Conservation (phyloP, 2,888 invertebrate species). For the Eupithecia tripunctaria region DNA sequence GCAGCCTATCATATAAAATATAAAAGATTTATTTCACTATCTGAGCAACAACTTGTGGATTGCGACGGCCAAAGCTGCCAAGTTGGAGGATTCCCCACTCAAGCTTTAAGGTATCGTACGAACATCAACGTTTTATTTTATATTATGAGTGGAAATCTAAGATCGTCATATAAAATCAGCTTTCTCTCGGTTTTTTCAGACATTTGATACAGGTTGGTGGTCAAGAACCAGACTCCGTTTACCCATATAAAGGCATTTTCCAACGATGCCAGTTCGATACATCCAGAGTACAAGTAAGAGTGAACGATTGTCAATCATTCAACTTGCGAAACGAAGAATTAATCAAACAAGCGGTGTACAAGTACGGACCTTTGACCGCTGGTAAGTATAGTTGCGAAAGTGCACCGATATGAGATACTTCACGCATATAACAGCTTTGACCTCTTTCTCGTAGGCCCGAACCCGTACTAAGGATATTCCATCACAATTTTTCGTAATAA, state of each 20-base stretch:
- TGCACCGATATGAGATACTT: too few relatives aligned
- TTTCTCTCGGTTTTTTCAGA: not conserved
- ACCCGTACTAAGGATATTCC: too few relatives aligned
- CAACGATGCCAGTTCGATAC: not conserved
- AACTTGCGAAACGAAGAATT: constrained; percentile 12
- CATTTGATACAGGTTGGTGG: not conserved
- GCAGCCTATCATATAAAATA: not conserved
- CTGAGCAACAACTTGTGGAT: not conserved
- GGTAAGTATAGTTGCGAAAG: not conserved
- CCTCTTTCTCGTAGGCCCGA: too few relatives aligned
- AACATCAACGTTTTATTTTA: not conserved
- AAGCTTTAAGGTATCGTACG: not conserved
- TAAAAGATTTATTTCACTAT: not conserved
- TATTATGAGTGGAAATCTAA: too few relatives aligned
- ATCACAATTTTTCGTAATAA: too few relatives aligned
- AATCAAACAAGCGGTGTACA: constrained; percentile 15
- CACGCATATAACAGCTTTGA: too few relatives aligned
- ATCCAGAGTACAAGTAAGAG: not conserved
- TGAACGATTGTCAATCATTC: constrained; percentile 15
- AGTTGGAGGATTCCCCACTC: not conserved
- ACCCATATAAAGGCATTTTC: not conserved
- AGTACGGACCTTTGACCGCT: constrained; percentile 21
- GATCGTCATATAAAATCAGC: too few relatives aligned
- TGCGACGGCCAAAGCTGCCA: not conserved
- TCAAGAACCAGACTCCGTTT: not conserved